These are phyloP conservation scores for Seira sanloemensis DNA, from an alignment of 2,888 invertebrate species.

Conservation along the genomic window DNA sequence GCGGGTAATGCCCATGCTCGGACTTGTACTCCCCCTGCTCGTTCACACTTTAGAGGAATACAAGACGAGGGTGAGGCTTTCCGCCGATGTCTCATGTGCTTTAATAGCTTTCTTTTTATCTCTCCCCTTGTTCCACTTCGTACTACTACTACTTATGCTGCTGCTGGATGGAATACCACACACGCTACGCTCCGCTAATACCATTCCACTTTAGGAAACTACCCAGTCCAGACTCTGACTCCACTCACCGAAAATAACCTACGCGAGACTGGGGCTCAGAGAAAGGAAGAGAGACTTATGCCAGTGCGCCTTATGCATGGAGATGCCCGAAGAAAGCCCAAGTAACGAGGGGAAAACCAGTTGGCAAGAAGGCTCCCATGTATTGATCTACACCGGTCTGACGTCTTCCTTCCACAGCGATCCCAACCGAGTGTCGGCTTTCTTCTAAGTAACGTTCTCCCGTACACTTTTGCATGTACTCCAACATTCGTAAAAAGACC, in stretches of 20 bases:
- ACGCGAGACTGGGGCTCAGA: neutral
- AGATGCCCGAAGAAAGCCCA: slow-evolving; percentile 39
- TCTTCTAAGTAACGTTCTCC: slow-evolving; percentile 27
- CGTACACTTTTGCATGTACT: neutral
- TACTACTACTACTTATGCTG: neutral
- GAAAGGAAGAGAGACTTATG: neutral
- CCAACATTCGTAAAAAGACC: slow-evolving; percentile 4
- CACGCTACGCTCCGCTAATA: slow-evolving; percentile 23
- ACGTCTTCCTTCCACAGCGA: slow-evolving; percentile 70
- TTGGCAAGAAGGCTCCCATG: slow-evolving; percentile 55
- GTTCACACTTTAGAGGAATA: slow-evolving; percentile 15
- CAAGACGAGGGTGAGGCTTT: slow-evolving; percentile 62
- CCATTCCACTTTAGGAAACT: slow-evolving; percentile 4
- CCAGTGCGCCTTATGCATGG: slow-evolving; percentile 7
- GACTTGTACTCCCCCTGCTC: neutral
- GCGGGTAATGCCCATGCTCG: slow-evolving; percentile 64
- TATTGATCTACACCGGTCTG: slow-evolving; percentile 70
- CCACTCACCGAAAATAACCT: neutral
- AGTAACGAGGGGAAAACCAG: slow-evolving; percentile 51
- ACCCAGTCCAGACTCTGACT: slow-evolving; percentile 10
- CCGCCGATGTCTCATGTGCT: slow-evolving; percentile 46
- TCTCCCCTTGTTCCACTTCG: neutral
- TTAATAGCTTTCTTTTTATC: slow-evolving; percentile 38
- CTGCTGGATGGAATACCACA: neutral
- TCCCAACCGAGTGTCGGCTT: slow-evolving; percentile 56